Percentiles rank a stretch among this genome's conserved stretches.
phyloP scores from a whole-genome alignment of 2,888 invertebrate genomes.

The Automeris io region DNA sequence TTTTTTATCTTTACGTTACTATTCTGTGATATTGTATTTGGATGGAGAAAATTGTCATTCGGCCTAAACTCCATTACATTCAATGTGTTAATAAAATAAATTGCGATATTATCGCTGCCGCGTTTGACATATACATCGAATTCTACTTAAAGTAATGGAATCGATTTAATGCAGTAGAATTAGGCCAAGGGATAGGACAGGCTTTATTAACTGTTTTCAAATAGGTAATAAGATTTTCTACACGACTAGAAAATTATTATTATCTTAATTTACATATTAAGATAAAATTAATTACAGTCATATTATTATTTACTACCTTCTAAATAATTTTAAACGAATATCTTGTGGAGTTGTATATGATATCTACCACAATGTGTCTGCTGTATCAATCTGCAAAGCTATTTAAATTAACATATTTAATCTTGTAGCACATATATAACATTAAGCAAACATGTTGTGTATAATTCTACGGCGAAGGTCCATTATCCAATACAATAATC shows the following conservation, averaged over 20 bases:
- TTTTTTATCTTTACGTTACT: constrained; percentile 1
- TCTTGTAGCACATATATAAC: too few species aligned
- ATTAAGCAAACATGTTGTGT: too few species aligned
- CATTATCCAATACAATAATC: not conserved
- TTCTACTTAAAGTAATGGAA: constrained; percentile 74
- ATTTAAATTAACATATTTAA: too few species aligned
- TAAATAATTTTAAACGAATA: too few species aligned
- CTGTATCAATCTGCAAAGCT: too few species aligned
- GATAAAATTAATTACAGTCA: too few species aligned
- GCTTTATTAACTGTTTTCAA: constrained; percentile 34
- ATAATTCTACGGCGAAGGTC: too few species aligned
- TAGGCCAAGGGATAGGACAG: constrained; percentile 51
- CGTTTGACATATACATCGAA: constrained; percentile 73
- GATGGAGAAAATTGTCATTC: constrained; percentile 15
- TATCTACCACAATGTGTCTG: too few species aligned
- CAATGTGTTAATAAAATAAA: constrained; percentile 68
- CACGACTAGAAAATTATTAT: too few species aligned
- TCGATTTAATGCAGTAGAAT: constrained; percentile 63
- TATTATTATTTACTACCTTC: too few species aligned
- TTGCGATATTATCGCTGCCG: constrained; percentile 66
- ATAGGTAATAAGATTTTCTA: constrained; percentile 35
- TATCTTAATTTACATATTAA: too few species aligned
- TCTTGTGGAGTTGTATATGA: too few species aligned
- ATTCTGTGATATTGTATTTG: constrained; percentile 2
- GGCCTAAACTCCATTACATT: constrained; percentile 51